Evolutionary conservation across 2,888 invertebrate genomes (phyloP).

Genomic region (Macrophya annulata): DNA sequence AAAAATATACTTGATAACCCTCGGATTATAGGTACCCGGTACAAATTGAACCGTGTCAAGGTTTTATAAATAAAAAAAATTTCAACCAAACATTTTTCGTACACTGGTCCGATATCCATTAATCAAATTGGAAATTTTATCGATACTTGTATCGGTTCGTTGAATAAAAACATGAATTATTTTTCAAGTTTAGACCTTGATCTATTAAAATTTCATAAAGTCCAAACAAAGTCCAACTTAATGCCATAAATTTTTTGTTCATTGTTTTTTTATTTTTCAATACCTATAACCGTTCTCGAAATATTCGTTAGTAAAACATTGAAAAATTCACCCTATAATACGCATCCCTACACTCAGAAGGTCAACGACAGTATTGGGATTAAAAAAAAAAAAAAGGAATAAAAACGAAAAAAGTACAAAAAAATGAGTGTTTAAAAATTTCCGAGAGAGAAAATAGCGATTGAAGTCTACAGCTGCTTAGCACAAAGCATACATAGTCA

Average conservation of each 20-base stretch:
- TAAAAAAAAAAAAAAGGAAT: no score
- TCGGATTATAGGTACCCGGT: conserved; percentile 4
- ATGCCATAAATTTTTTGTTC: no score
- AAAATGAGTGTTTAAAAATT: neutral
- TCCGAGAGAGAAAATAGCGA: neutral
- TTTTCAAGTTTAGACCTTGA: no score
- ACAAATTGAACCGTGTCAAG: conserved; percentile 9
- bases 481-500: neutral
- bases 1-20: neutral
- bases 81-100: neutral
- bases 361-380: no score
- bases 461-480: neutral
- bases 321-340: no score
- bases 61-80: neutral
- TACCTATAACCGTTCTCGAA: no score
- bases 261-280: no score
- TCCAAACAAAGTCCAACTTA: no score
- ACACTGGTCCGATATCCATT: neutral
- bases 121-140: neutral
- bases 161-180: neutral
- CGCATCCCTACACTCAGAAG: no score
- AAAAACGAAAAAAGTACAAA: neutral
- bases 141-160: neutral
- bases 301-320: no score
- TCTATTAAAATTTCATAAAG: no score